Evolutionary conservation across 1,140 invertebrate species (phyloP), one percentile per base, ranked within the genome.

Genomic region (Drosophila bifasciata): DNA sequence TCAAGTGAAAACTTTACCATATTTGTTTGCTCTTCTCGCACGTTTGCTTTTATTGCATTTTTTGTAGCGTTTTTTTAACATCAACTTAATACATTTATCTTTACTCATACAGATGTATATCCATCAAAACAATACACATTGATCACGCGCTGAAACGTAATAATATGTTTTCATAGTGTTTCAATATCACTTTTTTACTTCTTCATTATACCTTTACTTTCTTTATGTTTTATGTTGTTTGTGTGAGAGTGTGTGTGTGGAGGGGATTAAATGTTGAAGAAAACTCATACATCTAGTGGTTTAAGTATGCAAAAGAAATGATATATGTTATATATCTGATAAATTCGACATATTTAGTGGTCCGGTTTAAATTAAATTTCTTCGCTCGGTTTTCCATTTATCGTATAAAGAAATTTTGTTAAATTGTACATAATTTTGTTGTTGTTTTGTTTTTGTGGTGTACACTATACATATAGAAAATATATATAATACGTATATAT

Each of bases 51-150:
- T 85, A 79, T 85, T 76, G 64, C 62, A 52, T 69, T 76, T 41
- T 63, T 67, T 67, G 32, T 70, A 63, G 73, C 77, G 63, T 86
- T 36, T 86, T 36, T 85, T 85, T 81, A 85, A 85, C 81, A 85
- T 85, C 81, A 85, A 85, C 77, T 86, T 86, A 86, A 75, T 85
- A 85, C 74, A 86, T 85, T 81, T 71, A 81, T 75, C 63, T 66
- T 75, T 80, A 64, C 76, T 75, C 43, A 81, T 88, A 57, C 64
- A 86, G 51, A 74, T 88, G 69, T 86, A 81, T 86, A 88, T 88
- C 74, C 63, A 61, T 86, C 83, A 70, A 86, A 86, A 86, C 81
- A 86, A 86, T 75, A 75, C 74, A 72, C 74, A 86, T 86, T 69
- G 44, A 60, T 86, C 81, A 86, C 77, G 81, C 48, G 57, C 59